Conservation (phyloP, 1,140 invertebrate genomes). For the Copidosoma floridanum region DNA sequence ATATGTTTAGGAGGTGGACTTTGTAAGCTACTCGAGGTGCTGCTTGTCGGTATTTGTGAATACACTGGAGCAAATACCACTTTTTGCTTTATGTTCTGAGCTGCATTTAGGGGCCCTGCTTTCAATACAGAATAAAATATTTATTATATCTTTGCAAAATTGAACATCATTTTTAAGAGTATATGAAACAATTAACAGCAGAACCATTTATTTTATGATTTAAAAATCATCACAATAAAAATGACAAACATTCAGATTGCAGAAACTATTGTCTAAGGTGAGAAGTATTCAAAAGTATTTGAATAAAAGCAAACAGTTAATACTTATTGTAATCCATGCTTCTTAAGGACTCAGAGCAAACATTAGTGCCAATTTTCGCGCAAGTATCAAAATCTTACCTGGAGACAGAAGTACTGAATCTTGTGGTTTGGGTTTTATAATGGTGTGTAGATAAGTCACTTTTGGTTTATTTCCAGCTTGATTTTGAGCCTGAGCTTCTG, state of each 20-base stretch:
- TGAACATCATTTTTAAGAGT: no score
- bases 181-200: no score
- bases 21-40: slow-evolving; percentile 49
- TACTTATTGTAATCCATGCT: no score
- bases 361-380: no score
- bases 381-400: slow-evolving; percentile 38
- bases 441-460: slow-evolving; percentile 51
- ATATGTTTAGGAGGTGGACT: slow-evolving; percentile 49
- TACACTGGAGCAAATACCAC: slow-evolving; percentile 53
- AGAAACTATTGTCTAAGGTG: no score
- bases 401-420: slow-evolving; percentile 49
- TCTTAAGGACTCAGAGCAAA: no score
- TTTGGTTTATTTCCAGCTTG: slow-evolving; percentile 47
- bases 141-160: neutral
- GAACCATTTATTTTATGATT: slow-evolving; percentile 11
- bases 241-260: neutral
- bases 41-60: slow-evolving; percentile 51
- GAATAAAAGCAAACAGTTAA: no score
- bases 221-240: neutral
- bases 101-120: slow-evolving; percentile 40
- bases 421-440: slow-evolving; percentile 49
- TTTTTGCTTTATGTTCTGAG: slow-evolving; percentile 56
- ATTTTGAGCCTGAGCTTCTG: slow-evolving; percentile 41
- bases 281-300: no score
- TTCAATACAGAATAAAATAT: neutral